A percentile compares a stretch with the other conserved stretches of the same genome.
Evolutionary conservation across 2,113 vertebrate genomes (phyloP).

Genomic region (Rallus limicola): DNA sequence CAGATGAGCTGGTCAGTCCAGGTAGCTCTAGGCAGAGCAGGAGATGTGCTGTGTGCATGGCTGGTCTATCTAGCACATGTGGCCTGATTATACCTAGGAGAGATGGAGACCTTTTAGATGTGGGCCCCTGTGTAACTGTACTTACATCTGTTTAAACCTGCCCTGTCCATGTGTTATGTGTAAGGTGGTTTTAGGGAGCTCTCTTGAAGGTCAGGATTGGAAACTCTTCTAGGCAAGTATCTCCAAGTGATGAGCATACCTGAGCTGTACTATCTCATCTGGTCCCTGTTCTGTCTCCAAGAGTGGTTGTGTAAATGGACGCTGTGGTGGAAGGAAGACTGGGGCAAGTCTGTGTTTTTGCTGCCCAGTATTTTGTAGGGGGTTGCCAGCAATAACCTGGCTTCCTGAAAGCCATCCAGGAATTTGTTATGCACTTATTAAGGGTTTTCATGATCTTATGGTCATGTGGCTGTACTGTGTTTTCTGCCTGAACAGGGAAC

Average conservation of each 20-base stretch:
- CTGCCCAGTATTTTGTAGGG: background rate
- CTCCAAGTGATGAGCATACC: background rate
- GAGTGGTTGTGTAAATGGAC: background rate
- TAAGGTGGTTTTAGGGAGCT: background rate
- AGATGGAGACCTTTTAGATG: background rate
- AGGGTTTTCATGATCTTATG: background rate
- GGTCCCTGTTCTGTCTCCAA: background rate
- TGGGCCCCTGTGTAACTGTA: background rate
- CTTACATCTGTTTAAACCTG: background rate
- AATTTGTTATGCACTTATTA: background rate
- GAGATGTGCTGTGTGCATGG: accelerated
- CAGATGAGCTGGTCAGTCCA: background rate
- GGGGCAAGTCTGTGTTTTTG: background rate
- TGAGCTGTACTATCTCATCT: background rate
- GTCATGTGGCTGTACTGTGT: background rate
- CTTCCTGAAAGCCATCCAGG: background rate
- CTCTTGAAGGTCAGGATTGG: background rate
- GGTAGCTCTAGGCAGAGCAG: background rate
- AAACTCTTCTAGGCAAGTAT: background rate
- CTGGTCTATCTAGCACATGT: background rate
- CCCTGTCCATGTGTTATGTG: background rate
- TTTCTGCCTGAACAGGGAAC: background rate
- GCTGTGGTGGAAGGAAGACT: background rate
- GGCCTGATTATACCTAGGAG: background rate
- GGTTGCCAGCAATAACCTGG: background rate